A percentile compares a stretch with the other conserved stretches of the same genome.
Evolutionary conservation across 2,888 invertebrate genomes (phyloP).

Genomic region (Agrotis puta): DNA sequence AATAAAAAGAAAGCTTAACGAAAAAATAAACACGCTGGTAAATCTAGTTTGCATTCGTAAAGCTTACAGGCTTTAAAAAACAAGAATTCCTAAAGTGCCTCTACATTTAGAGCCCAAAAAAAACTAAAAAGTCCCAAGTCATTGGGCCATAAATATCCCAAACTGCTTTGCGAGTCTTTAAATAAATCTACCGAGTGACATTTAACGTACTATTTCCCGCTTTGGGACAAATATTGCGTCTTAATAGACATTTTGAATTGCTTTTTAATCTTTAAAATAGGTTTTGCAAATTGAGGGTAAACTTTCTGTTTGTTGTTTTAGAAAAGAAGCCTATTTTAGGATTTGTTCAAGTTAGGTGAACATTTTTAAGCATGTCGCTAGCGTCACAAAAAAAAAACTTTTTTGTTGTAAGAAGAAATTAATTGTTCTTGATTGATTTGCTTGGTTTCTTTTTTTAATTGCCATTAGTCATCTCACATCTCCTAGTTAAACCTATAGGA

Average conservation of each 20-base stretch:
- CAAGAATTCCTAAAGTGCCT: not conserved
- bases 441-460: too few species aligned
- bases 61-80: conserved; percentile 2
- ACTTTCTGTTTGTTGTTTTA: conserved; percentile 12
- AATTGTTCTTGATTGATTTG: too few species aligned
- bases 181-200: conserved; percentile 57
- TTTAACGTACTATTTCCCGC: conserved; percentile 35
- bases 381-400: too few species aligned
- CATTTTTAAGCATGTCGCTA: too few species aligned
- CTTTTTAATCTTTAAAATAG: conserved; percentile 65
- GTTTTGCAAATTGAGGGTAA: conserved; percentile 34
- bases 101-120: conserved; percentile 28
- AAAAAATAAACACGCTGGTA: not conserved
- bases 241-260: conserved; percentile 50
- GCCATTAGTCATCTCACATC: too few species aligned
- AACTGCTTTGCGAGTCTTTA: conserved; percentile 54
- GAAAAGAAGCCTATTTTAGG: not conserved
- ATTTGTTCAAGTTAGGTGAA: conserved; percentile 12
- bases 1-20: not conserved
- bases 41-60: not conserved
- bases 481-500: too few species aligned
- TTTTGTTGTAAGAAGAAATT: too few species aligned
- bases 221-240: conserved; percentile 48
- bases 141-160: conserved; percentile 50
- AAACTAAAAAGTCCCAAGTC: conserved; percentile 42